These are phyloP conservation scores for Penaeus monodon DNA, from an alignment of 2,888 invertebrate species.

Conservation along the genomic window DNA sequence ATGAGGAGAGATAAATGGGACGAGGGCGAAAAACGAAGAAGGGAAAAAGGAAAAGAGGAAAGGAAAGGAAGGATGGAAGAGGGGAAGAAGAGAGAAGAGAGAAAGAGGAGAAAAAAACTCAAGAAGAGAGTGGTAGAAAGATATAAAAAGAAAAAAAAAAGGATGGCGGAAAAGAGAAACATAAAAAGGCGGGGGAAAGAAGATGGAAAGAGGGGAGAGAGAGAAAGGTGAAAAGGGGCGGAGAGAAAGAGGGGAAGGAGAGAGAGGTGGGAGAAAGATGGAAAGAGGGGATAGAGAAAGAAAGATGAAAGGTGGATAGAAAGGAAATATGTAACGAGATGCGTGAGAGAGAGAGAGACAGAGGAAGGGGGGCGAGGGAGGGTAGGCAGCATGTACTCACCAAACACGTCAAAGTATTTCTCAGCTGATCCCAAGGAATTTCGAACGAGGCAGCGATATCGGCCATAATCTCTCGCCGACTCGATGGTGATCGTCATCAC, in stretches of 20 bases:
- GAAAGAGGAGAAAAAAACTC: no score
- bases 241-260: no score
- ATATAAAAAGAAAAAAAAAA: no score
- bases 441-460: conserved; percentile 27
- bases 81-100: not conserved
- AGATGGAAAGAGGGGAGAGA: no score
- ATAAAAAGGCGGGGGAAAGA: not conserved
- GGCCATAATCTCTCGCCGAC: conserved; percentile 14
- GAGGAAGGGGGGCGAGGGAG: not conserved
- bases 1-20: not conserved
- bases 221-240: no score
- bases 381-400: conserved; percentile 2
- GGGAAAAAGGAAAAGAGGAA: not conserved
- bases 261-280: no score
- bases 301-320: no score
- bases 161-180: no score
- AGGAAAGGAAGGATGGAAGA: not conserved
- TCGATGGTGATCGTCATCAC: conserved; percentile 12
- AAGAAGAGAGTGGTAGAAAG: not conserved
- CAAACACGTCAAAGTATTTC: conserved; percentile 3
- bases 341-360: not conserved
- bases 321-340: no score
- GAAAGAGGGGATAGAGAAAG: no score
- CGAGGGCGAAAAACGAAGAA: not conserved
- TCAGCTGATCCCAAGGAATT: conserved; percentile 22